Base-by-base conservation (phyloP, 92 coral and sea anemone species). In the Galaxea fascicularis region DNA sequence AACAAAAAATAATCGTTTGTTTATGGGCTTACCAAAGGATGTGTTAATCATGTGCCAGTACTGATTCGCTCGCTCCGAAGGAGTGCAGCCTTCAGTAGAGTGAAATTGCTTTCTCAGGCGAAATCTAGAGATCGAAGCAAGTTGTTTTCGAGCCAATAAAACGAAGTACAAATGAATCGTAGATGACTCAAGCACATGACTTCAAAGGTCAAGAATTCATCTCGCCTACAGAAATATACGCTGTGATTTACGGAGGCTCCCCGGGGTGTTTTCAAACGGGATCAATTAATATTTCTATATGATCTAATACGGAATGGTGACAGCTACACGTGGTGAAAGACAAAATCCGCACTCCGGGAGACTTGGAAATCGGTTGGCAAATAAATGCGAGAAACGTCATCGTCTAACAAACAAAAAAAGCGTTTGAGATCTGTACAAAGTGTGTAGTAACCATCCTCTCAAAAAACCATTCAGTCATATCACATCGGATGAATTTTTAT, bases 21-120 rank as follows among this genome's bases (percentile, higher is more conserved):
- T 82, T 58, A 57, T 22, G 11, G 22, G 68, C 70, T 82, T 71
- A 82, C 86, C 78, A 70, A 47, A 66, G 64, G 27, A 46, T 44
- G 82, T 62, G 66, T 3, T 62, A 77, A 45, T n/a, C n/a, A n/a
- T 62, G 35, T 47, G 60, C 64, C 20, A 8, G 18, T 1, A 63
- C 21, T 18, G 21, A 64, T 79, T 47, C 65, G 44, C 74, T n/a
- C n/a, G 44, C 75, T 51, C 65, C 17, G 39, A 13, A 27, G 21
- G 46, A 65, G 73, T 29, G 47, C 73, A 28, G 27, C 65, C 25
- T 51, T 0, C 17, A 58, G 41, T 10, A 63, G 41, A 18, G 39
- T 21, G 20, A 45, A 9, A 29, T 46, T 64, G 45, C 18, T 22
- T 27, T 62, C 27, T 41, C 59, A 63, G 53, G 28, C 52, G 66